Evolutionary conservation across 2,888 invertebrate species (phyloP), one percentile per base, ranked within the genome.

Genomic region (Dryomyza anilis): DNA sequence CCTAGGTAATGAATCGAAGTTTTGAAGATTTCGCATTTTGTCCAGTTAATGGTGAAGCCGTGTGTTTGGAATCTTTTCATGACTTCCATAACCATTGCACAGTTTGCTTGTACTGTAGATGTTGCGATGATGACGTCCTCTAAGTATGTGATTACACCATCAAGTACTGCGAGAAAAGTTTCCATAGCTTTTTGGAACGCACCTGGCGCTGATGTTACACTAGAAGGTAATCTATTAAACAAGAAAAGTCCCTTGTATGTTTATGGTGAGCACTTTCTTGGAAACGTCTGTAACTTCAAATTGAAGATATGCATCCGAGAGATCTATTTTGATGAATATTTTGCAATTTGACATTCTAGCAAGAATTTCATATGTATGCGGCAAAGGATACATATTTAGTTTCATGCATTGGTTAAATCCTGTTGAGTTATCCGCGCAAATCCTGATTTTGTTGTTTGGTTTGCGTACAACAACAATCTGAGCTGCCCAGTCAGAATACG

Each of bases 401-500:
- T 8, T 33, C 7, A 33, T 33, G 33, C 12, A 12, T 33, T 33
- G 53, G 39, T 55, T 69, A 65, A 3, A 71, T 25, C 68, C 69
- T 14, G 71, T 69, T 30, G 69, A 70, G 12, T 66, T 71, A 59
- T 70, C 69, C 2, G 62, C 69, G 60, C 71, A 72, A 10, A 72
- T 67, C 16, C 69, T 52, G 14, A 68, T 46, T 23, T 8, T 14
- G 3, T 66, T 65, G n/a, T n/a, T n/a, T n/a, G n/a, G n/a, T n/a
- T n/a, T n/a, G n/a, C n/a, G n/a, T n/a, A n/a, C n/a, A n/a, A 27
- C 67, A 33, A 69, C 73, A 5, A 70, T 69, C 4, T 70, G 70
- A 57, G 71, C 70, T 29, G 70, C 70, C 69, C 69, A 72, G 12
- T 71, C 65, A n/a, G 67, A 68, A 50, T 48, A 67, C n/a, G 69